Base-by-base conservation (phyloP, 2,113 vertebrate genomes). In the Tringa solitaria region DNA sequence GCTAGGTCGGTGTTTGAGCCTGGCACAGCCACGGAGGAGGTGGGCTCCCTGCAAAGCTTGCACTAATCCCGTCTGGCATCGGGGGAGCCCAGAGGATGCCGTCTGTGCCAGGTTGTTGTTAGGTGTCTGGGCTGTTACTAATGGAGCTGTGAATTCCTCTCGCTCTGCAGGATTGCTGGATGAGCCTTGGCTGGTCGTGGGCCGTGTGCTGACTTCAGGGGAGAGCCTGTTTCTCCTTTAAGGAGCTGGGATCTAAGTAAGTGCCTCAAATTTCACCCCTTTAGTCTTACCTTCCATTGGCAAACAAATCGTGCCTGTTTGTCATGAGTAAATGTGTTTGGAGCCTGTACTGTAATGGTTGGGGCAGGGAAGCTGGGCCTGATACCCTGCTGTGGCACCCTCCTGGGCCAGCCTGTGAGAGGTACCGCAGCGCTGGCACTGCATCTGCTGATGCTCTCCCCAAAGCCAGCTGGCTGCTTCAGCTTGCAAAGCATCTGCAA, bases 51-150 rank as follows among this genome's bases (percentile, higher is more conserved):
- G 61, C 2, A 6, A 56, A 85, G 45, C 18, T 50, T 72, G 60
- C 3, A 6, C 60, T 93, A 87, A 94, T 89, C 74, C 91, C 39
- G 48, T 85, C 84, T 93, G 89, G 89, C 37, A 12, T 22, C 11
- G 35, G 19, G 14, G 43, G 43, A 50, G 84, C 1, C 2, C n/a
- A 32, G 87, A 56, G 95, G 56, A n/a, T 4, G 21, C 35, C 4
- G 14, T 30, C 69, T 18, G 43, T 87, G 84, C 84, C 78, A 91
- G 87, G 7, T 6, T 6, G 3, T 53, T 8, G 5, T 76, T 45
- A 45, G 54, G 9, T 51, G 64, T 67, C 93, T 86, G 82, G 54
- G 41, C 70, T 54, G n/a, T 50, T 61, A 8, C 51, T 51, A 22
- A 30, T 0, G 8, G 56, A 73, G 78, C 78, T 50, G 33, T 63